Evolutionary conservation across 2,888 invertebrate genomes (phyloP).

Genomic region (Andrena bicolor): DNA sequence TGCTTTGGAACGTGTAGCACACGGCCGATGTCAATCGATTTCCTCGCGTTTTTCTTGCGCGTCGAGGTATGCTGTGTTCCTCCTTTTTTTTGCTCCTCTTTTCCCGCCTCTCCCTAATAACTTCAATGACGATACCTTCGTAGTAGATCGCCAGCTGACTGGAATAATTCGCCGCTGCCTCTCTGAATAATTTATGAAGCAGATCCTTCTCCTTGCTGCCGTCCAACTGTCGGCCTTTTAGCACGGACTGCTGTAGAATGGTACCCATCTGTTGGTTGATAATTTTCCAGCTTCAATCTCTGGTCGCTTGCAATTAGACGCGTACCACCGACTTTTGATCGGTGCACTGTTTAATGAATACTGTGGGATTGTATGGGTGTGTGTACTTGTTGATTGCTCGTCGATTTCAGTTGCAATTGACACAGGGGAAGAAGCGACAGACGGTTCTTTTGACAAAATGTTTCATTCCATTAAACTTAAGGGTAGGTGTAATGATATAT

Average conservation of each 20-base stretch:
- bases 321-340: neutral
- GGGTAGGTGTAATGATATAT: too few species aligned
- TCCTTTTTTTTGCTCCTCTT: neutral
- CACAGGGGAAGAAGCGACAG: too few species aligned
- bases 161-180: slow-evolving; percentile 86
- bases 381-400: too few species aligned
- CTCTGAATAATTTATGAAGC: slow-evolving; percentile 87
- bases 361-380: too few species aligned
- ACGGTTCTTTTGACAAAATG: too few species aligned
- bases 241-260: slow-evolving; percentile 90
- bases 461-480: too few species aligned
- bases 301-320: too few species aligned
- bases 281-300: neutral
- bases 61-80: neutral
- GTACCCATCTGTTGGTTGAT: slow-evolving; percentile 89
- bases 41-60: neutral
- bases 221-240: slow-evolving; percentile 84
- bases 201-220: slow-evolving; percentile 81
- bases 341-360: too few species aligned
- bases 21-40: slow-evolving; percentile 1
- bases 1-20: neutral
- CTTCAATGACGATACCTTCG: slow-evolving; percentile 84
- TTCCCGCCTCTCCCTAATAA: neutral
- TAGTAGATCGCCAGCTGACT: slow-evolving; percentile 88
- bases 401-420: too few species aligned